A percentile compares a stretch with the other conserved stretches of the same genome.
These are phyloP conservation scores for Geotrupes spiniger DNA, from an alignment of 2,888 invertebrate species.

Conservation along the genomic window DNA sequence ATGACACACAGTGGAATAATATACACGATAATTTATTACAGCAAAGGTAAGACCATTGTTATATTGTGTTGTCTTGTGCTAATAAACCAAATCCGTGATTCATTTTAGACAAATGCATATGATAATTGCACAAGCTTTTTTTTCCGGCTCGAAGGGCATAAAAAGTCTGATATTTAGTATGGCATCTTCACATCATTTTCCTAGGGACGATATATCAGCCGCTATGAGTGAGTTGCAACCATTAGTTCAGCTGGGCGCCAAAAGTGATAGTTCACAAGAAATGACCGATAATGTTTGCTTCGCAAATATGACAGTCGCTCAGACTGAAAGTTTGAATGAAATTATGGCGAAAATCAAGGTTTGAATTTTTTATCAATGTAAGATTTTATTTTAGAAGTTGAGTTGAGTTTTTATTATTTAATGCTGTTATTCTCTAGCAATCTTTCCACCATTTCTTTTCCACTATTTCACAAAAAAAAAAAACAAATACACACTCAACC, in stretches of 20 bases:
- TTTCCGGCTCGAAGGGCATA: conserved; percentile 49
- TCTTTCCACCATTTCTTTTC: no score
- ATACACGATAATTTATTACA: conserved; percentile 47
- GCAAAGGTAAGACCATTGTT: conserved; percentile 36
- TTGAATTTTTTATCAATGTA: neutral
- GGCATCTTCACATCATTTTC: conserved; percentile 37
- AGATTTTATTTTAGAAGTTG: no score
- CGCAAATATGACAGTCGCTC: conserved; percentile 39
- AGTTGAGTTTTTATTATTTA: neutral
- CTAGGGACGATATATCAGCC: conserved; percentile 32
- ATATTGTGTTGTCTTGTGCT: neutral
- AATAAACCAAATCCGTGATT: conserved; percentile 1
- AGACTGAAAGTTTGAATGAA: conserved; percentile 41
- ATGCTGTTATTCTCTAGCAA: no score
- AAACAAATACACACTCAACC: no score
- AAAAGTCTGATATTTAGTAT: conserved; percentile 48
- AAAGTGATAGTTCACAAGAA: conserved; percentile 16
- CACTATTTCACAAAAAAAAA: no score
- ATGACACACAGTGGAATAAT: conserved; percentile 50
- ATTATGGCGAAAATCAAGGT: conserved; percentile 35
- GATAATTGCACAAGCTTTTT: conserved; percentile 53
- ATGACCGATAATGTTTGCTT: conserved; percentile 30
- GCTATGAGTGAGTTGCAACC: conserved; percentile 37
- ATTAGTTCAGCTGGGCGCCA: conserved; percentile 19
- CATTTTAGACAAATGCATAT: conserved; percentile 49